Evolutionary conservation across 2,113 vertebrate genomes (phyloP).

Genomic region (Indri indri): DNA sequence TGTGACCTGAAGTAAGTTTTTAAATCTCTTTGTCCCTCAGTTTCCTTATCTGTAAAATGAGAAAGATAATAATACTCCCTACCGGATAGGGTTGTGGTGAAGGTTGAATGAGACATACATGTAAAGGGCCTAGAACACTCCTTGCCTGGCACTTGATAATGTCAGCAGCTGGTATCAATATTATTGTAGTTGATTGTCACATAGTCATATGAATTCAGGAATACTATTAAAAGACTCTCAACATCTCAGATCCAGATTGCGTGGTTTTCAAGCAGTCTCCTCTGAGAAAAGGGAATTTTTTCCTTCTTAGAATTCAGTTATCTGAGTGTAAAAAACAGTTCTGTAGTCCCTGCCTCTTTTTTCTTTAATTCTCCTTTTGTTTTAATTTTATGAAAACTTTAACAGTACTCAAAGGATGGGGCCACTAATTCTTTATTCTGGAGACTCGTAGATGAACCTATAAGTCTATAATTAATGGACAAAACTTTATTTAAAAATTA

Average conservation of each 20-base stretch:
- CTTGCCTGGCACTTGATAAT: background rate
- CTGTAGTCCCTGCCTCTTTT: background rate
- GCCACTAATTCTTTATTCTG: background rate
- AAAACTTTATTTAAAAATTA: background rate
- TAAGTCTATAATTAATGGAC: background rate
- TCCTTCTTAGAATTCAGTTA: background rate
- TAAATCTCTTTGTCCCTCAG: background rate
- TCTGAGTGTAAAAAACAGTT: background rate
- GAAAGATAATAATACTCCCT: background rate
- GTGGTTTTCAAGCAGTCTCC: background rate
- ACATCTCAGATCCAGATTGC: background rate
- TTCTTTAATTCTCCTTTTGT: background rate
- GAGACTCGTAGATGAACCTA: background rate
- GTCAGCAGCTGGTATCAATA: fast-evolving
- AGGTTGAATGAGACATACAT: background rate
- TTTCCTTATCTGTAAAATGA: background rate
- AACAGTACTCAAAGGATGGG: background rate
- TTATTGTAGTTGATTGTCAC: background rate
- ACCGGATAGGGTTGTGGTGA: no score
- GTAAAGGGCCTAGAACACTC: no score
- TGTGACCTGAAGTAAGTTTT: background rate
- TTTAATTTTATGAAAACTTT: background rate
- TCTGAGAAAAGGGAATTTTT: background rate
- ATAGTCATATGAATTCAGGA: background rate
- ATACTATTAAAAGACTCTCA: no score